Evolutionary conservation across 2,797 vertebrate species (phyloP), one percentile per base, ranked within the genome.

Genomic region (Crocodylus rhombifer): DNA sequence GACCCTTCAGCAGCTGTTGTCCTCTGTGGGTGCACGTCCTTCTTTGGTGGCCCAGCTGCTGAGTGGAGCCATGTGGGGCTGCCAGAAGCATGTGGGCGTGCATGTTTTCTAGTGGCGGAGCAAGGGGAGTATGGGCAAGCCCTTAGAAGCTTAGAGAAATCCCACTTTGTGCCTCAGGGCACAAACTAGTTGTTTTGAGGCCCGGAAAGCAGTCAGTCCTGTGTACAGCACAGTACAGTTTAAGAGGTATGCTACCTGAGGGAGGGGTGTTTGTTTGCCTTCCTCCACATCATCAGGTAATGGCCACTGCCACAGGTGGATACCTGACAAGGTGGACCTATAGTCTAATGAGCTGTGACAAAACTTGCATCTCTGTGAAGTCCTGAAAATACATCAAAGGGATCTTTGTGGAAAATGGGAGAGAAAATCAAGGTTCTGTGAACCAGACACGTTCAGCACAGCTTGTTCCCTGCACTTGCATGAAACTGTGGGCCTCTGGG

Each of bases 181-280:
- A 33, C 15, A 2, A 51, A 26, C 12, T 0, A 0, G 1, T 58
- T 13, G 63, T 28, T 25, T 26, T 58, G 33, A n/a, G 84, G 10
- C 57, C 33, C 5, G 1, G 28, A 23, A 58, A 61, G 25, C 25
- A 80, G 17, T 23, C n/a, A 23, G 1, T 25, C 55, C 55, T 23
- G 28, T 28, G 25, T 25, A 28, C 14, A 63, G 42, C 42, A 51
- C 25, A 63, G 62, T 14, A 28, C 28, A 14, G 13, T 26, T 55
- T 18, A 15, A 55, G 73, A 55, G 26, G 14, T 11, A 14, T 55
- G 23, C 9, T 73, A 42, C 28, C 8, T 3, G 23, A n/a, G 30
- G 14, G 42, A 63, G 13, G 42, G 1, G 14, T 4, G 4, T n/a
- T 1, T 1, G 14, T n/a, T 1, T 1, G 14, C n/a, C 81, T 81